Percentiles rank a stretch among this genome's conserved stretches.
These are phyloP conservation scores for Pachyseris speciosa DNA, from an alignment of 64 coral and sea anemone genomes.

Conservation along the genomic window DNA sequence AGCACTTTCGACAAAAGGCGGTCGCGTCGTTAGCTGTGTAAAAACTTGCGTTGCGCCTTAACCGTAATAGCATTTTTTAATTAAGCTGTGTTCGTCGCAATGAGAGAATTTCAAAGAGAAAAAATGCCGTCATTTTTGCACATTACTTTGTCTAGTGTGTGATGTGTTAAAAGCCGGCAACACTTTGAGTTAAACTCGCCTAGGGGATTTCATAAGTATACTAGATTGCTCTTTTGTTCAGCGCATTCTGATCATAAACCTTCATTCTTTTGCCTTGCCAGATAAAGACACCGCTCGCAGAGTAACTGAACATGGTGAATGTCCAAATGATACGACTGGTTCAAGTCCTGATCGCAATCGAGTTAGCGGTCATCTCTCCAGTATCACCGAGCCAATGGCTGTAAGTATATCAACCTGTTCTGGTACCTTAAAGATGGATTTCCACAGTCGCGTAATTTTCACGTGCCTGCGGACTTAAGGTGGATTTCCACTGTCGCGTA, in stretches of 20 bases:
- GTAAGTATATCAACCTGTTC: constrained; percentile 40
- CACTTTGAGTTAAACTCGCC: constrained; percentile 20
- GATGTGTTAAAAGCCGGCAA: neutral
- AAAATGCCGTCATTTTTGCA: neutral
- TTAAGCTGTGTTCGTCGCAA: neutral
- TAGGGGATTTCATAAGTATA: neutral
- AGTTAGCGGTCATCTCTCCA: neutral
- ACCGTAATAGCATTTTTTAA: neutral
- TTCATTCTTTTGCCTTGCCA: neutral
- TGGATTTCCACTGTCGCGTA: too few relatives aligned
- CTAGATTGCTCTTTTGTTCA: constrained; percentile 22
- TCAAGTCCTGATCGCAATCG: neutral
- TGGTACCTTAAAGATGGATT: neutral
- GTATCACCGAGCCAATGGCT: constrained; percentile 45
- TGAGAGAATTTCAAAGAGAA: neutral
- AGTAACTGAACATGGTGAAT: neutral
- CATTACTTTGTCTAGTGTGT: neutral
- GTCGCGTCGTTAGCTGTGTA: neutral
- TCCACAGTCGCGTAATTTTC: too few relatives aligned
- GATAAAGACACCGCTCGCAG: constrained; percentile 1
- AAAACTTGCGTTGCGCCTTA: neutral
- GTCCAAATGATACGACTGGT: neutral
- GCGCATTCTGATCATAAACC: constrained; percentile 47
- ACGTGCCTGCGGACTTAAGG: too few relatives aligned
- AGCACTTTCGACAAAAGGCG: neutral